phyloP scores from a whole-genome alignment of 1,140 invertebrate species.

The Drosophila erecta region DNA sequence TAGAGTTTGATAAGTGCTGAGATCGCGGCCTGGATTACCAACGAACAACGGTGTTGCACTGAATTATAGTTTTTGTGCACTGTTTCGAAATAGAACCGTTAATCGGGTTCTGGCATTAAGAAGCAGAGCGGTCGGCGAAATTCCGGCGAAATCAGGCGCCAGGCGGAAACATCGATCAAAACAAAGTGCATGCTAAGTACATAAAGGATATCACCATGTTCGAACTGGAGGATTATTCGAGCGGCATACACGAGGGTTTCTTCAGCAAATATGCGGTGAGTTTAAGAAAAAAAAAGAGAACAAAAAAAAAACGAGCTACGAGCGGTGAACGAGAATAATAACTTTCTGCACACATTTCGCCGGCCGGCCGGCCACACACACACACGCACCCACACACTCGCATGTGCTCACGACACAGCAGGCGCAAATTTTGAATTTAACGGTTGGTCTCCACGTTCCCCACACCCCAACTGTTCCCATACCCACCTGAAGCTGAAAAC shows the following conservation, averaged over 20 bases:
- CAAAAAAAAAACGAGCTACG: background rate
- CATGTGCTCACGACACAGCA: conserved; percentile 3
- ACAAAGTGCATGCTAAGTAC: conserved; percentile 56
- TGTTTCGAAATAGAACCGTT: background rate
- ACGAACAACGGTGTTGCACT: conserved; percentile 1
- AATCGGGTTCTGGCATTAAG: background rate
- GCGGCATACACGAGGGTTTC: conserved; percentile 80
- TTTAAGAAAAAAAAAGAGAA: conserved; percentile 10
- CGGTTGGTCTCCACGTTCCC: conserved; percentile 49
- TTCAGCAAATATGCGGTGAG: conserved; percentile 84
- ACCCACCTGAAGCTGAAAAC: background rate
- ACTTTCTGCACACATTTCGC: conserved; percentile 45
- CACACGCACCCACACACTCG: conserved; percentile 20
- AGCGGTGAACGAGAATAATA: conserved; percentile 32
- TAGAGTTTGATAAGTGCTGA: background rate
- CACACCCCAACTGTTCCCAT: conserved; percentile 24
- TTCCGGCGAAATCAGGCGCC: background rate
- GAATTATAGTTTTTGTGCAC: background rate
- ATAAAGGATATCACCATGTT: conserved; percentile 65
- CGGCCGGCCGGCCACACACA: conserved; percentile 62
- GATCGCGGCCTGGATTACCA: background rate
- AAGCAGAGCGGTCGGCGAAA: background rate
- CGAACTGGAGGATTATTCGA: conserved; percentile 82
- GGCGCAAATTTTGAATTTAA: conserved; percentile 63
- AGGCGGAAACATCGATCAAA: conserved; percentile 64